Base-by-base conservation (phyloP, 2,888 invertebrate species). In the Bugulina stolonifera region DNA sequence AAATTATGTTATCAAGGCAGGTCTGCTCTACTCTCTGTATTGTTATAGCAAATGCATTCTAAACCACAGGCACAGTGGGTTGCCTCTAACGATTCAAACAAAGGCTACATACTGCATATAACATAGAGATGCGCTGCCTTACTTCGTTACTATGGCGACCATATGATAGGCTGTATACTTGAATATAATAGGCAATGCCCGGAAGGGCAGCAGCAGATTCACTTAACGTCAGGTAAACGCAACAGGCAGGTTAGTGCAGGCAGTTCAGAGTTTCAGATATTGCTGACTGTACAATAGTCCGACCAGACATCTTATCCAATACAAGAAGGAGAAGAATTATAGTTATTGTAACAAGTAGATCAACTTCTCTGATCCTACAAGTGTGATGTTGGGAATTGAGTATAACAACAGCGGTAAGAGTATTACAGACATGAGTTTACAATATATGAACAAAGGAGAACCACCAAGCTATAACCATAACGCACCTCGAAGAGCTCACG, bases 391-490 rank as follows among this genome's bases (percentile, higher is more conserved):
- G 34, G 27, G 64, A 10, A 27, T 64, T 10, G 64, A 64, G 10
- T 64, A 32, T n/a, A 34, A 27, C 43, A 43, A 43, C 18, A 43
- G 43, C n/a, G 27, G 64, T 34, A 64, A 64, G n/a, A 27, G 32
- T 32, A 32, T 64, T 5, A n/a, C 32, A 14, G 64, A 64, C 5
- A 64, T 64, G 64, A 64, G 64, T 64, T 14, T 64, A 34, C 64
- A 64, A 34, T 64, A 64, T 34, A 29, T 64, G 27, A 34, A 10
- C 64, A 64, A 64, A 32, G 32, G 29, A 64, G 64, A 64, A 3
- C 64, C 64, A 32, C 64, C 64, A 34, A 32, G 64, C 32, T 64
- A 64, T n/a, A 32, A 14, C 10, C 14, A 22, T 2, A 27, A 14
- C 25, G 25, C 25, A 25, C 10, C 25, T 14, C n/a, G 57, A 22